These are phyloP conservation scores for Phaedon cochleariae DNA, from an alignment of 2,888 invertebrate species.

Conservation along the genomic window DNA sequence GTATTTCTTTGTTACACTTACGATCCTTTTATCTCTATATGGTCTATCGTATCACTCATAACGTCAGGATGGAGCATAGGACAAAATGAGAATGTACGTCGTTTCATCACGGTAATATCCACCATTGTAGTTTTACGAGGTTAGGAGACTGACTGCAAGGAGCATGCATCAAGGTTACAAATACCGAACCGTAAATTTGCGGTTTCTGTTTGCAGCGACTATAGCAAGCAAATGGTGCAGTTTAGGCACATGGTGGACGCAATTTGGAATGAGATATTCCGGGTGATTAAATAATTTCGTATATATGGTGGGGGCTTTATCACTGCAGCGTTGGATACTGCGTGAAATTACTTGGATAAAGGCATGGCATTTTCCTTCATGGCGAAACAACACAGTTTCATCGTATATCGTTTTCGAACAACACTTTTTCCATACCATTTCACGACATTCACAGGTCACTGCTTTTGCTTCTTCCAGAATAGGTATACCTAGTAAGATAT, in stretches of 20 bases:
- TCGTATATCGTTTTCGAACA: too few species aligned
- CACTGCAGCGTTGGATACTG: too few species aligned
- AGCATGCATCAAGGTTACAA: slow-evolving; percentile 11
- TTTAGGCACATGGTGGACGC: not conserved
- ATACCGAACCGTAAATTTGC: slow-evolving; percentile 2
- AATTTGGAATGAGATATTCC: not conserved
- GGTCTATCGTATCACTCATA: slow-evolving; percentile 12
- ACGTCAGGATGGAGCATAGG: slow-evolving; percentile 7
- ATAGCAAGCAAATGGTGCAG: not conserved
- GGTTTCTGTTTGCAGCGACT: not conserved
- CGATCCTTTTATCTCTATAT: slow-evolving; percentile 7
- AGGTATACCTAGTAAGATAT: too few species aligned
- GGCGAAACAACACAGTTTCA: too few species aligned
- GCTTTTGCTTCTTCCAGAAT: too few species aligned
- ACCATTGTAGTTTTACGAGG: slow-evolving; percentile 10
- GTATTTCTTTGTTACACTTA: slow-evolving; percentile 19
- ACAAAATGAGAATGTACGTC: slow-evolving; percentile 15
- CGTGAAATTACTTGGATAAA: too few species aligned
- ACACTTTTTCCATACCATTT: too few species aligned
- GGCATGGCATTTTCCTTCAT: too few species aligned
- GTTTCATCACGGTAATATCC: slow-evolving; percentile 15
- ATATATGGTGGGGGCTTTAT: too few species aligned
- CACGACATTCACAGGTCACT: too few species aligned
- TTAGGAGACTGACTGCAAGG: slow-evolving; percentile 1
- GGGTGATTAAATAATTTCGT: not conserved